A percentile compares a stretch with the other conserved stretches of the same genome.
Conservation (phyloP, 2,113 vertebrate species). For the Hippocampus guttulatus region DNA sequence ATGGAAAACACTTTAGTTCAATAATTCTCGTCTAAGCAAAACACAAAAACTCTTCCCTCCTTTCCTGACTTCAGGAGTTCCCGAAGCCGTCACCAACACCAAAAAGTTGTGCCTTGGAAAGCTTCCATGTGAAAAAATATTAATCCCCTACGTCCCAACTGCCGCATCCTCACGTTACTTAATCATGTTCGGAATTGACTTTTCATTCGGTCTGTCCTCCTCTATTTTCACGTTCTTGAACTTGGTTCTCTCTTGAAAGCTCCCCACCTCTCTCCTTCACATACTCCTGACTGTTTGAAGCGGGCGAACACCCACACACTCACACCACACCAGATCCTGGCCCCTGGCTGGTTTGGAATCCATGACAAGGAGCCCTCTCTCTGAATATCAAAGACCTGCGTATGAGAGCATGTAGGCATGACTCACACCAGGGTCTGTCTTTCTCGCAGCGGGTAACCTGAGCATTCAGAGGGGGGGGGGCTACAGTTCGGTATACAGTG, state of each 20-base stretch:
- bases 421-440: conserved; percentile 52
- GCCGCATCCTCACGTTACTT: conserved; percentile 24
- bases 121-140: conserved; percentile 14
- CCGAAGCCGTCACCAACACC: conserved; percentile 10
- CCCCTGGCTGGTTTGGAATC: conserved; percentile 56
- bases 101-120: conserved; percentile 16
- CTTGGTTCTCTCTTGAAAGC: conserved; percentile 45
- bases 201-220: conserved; percentile 26
- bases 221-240: conserved; percentile 31
- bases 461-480: conserved; percentile 26
- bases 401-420: conserved; percentile 58
- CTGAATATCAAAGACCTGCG: conserved; percentile 63
- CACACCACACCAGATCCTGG: conserved; percentile 36
- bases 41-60: conserved; percentile 8
- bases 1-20: neutral
- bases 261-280: conserved; percentile 26
- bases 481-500: conserved; percentile 21
- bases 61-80: conserved; percentile 13
- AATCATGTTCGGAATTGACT: conserved; percentile 28
- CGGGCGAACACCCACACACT: conserved; percentile 63
- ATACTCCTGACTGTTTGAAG: conserved; percentile 48
- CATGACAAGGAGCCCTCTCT: conserved; percentile 55
- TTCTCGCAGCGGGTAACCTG: conserved; percentile 41
- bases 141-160: conserved; percentile 18
- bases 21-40: conserved; percentile 11